A percentile compares a stretch with the other conserved stretches of the same genome.
phyloP scores from a whole-genome alignment of 1,140 invertebrate species.

The Eulimnadia texana region DNA sequence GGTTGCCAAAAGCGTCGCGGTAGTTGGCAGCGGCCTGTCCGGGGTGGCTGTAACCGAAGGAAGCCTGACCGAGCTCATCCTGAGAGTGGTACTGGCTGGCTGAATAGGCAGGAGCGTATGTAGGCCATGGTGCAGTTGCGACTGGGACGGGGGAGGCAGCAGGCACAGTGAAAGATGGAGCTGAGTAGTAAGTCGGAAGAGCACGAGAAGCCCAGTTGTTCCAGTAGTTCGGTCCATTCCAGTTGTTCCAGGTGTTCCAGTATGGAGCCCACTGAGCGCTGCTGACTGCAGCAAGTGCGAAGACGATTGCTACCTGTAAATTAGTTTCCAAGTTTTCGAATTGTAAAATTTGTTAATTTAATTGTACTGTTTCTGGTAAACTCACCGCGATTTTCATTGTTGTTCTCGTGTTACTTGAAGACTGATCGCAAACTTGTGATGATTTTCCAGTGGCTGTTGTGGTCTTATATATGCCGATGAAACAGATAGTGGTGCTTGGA shows the following conservation, averaged over 20 bases:
- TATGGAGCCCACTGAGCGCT: constrained; percentile 15
- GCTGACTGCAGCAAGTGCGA: constrained; percentile 23
- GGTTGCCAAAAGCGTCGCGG: constrained; percentile 25
- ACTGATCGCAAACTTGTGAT: no score
- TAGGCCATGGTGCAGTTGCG: constrained; percentile 1
- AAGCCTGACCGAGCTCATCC: constrained; percentile 21
- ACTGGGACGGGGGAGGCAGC: not conserved
- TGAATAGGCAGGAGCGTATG: constrained; percentile 9
- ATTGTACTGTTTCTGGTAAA: no score
- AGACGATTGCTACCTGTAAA: constrained; percentile 24
- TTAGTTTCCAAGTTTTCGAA: no score
- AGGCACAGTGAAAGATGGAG: not conserved
- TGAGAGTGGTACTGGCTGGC: constrained; percentile 22
- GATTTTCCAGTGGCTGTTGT: no score
- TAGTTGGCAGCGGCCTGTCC: constrained; percentile 20
- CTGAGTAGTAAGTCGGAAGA: constrained; percentile 2
- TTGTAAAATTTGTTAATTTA: no score
- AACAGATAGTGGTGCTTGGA: no score
- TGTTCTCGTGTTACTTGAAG: no score
- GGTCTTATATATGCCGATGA: no score
- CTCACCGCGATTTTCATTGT: no score
- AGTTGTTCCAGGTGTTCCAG: constrained; percentile 4
- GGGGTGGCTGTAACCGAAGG: constrained; percentile 22
- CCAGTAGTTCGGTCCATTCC: no score
- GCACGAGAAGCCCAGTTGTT: not conserved